Evolutionary conservation across 2,113 vertebrate genomes (phyloP).

Genomic region (Stomatorhinus ivindoensis): DNA sequence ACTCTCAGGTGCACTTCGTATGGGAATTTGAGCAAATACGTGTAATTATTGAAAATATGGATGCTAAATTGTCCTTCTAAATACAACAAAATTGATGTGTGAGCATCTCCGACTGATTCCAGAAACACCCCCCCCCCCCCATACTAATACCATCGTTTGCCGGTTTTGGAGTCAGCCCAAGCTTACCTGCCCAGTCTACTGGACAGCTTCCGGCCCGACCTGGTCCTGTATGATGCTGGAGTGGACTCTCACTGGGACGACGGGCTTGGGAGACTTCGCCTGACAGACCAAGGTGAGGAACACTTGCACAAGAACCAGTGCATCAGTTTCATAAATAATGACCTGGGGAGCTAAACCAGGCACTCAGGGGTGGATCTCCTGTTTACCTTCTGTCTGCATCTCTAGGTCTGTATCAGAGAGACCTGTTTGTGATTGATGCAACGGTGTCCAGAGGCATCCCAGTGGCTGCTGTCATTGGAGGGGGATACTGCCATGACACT

Average conservation of each 20-base stretch:
- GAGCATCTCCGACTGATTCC: neutral
- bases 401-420: slow-evolving; percentile 46
- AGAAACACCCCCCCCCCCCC: neutral
- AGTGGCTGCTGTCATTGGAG: slow-evolving; percentile 47
- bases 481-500: slow-evolving; percentile 47
- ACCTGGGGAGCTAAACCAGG: neutral
- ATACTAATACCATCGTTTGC: neutral
- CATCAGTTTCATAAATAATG: neutral
- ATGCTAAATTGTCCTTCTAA: neutral
- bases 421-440: slow-evolving; percentile 47
- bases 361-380: neutral
- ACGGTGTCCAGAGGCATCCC: slow-evolving; percentile 43
- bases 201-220: slow-evolving; percentile 40
- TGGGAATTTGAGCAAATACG: neutral
- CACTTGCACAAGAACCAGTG: neutral
- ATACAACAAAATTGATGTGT: neutral
- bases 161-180: slow-evolving; percentile 32
- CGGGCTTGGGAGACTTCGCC: slow-evolving; percentile 44
- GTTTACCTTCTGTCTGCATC: neutral
- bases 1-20: neutral
- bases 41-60: neutral
- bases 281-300: slow-evolving; percentile 44
- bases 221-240: slow-evolving; percentile 48
- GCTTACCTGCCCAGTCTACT: slow-evolving; percentile 45
- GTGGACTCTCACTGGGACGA: slow-evolving; percentile 50